Evolutionary conservation across 2,113 vertebrate species (phyloP), one percentile per base, ranked within the genome.

Genomic region (Myotis davidii): DNA sequence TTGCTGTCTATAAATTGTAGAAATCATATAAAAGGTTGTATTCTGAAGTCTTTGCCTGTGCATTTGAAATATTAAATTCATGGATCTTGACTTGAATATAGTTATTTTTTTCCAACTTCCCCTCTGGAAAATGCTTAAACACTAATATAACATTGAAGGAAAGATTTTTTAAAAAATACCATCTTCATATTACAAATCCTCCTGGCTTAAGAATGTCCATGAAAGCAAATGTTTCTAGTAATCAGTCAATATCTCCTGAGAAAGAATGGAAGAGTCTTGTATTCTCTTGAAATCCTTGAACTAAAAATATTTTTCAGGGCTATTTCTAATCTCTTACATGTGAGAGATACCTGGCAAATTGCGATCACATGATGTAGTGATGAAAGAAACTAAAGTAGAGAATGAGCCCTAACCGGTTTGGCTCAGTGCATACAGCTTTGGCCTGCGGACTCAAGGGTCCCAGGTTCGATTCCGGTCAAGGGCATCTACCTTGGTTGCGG

Each of bases 171-270:
- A 73, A 96, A 85, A 91, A 72, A 91, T n/a, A 79, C 2, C 89
- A 12, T 96, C 97, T 98, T 97, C 97, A 97, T 0, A 77, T 97
- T 96, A 97, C 94, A 97, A 95, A 98, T 94, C 61, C 72, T 97
- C 65, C 77, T 96, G 90, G 77, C 85, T 94, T 94, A 88, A 87
- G 54, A 54, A 67, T 91, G 83, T 90, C 50, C 81, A 70, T n/a
- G 56, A 94, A 91, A 95, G 25, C 64, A 85, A 96, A 88, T 96
- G 39, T 93, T 81, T 97, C 81, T 77, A 69, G 76, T 92, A 85
- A 78, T 86, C 77, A 90, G 61, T 93, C 72, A 92, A 0, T 92
- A 85, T 96, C 93, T 95, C 84, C 87, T 94, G 52, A 94, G 48
- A 91, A 94, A 94, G 76, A 84, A 76, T 79, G 13, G 61, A 85